These are phyloP conservation scores for Lepus townsendii DNA, from an alignment of 2,797 vertebrate species.

Conservation along the genomic window DNA sequence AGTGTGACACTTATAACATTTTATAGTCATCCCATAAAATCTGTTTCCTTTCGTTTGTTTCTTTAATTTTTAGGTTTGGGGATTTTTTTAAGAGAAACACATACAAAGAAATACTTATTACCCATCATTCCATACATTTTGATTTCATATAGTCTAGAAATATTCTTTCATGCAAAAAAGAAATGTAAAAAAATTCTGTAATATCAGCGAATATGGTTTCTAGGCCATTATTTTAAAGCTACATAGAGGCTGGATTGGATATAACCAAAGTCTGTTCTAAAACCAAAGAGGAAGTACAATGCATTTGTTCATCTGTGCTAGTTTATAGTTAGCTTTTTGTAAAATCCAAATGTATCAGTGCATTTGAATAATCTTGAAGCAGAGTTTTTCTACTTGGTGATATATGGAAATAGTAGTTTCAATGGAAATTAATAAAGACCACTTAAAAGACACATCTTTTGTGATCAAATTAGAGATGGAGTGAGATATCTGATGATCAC, in stretches of 20 bases:
- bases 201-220: neutral
- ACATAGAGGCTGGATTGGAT: neutral
- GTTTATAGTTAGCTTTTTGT: neutral
- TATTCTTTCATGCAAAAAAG: constrained; percentile 36
- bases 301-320: neutral
- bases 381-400: neutral
- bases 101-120: constrained; percentile 28
- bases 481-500: neutral
- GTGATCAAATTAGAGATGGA: constrained; percentile 20
- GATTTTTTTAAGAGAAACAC: neutral
- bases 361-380: neutral
- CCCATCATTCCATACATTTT: neutral
- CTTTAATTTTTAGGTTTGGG: neutral
- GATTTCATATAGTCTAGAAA: constrained; percentile 13
- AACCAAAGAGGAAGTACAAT: neutral
- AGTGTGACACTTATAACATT: neutral
- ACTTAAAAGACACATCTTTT: constrained; percentile 14
- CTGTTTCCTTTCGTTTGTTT: neutral
- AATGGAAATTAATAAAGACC: constrained; percentile 5
- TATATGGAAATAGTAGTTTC: neutral
- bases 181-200: neutral
- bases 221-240: constrained; percentile 28
- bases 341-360: neutral
- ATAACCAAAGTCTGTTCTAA: neutral
- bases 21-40: neutral